Percentiles rank a stretch among this genome's conserved stretches.
Evolutionary conservation across 2,888 invertebrate species (phyloP).

Genomic region (Zootermopsis nevadensis): DNA sequence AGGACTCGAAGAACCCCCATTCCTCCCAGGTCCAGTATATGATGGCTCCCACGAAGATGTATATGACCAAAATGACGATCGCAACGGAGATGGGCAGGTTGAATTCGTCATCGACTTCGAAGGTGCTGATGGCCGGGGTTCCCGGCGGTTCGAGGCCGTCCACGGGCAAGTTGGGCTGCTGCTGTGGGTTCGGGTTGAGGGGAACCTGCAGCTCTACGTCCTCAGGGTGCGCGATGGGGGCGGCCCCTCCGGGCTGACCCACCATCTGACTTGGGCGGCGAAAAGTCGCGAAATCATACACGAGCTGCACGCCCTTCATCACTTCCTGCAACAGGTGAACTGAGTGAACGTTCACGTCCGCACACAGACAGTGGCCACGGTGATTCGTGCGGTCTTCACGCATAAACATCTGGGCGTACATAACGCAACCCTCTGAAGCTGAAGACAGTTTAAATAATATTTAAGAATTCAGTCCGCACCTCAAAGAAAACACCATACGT

Average conservation of each 20-base stretch:
- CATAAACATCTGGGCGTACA: no score
- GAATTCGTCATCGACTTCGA: constrained; percentile 91
- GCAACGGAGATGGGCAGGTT: constrained; percentile 94
- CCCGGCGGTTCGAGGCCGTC: constrained; percentile 61
- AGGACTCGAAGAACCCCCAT: constrained; percentile 94
- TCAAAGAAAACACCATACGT: no score
- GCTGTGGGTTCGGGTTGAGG: constrained; percentile 62
- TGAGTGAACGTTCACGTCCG: no score
- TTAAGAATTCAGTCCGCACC: no score
- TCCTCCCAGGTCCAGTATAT: constrained; percentile 81
- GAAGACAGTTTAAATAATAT: no score
- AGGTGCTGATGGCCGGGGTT: constrained; percentile 82
- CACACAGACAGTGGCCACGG: no score
- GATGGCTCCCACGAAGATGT: constrained; percentile 88
- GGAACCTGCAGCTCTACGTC: constrained; percentile 42
- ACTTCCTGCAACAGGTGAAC: constrained; percentile 70
- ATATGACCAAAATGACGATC: constrained; percentile 81
- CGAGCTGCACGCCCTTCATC: constrained; percentile 84
- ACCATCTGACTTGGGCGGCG: constrained; percentile 76
- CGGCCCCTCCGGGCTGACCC: constrained; percentile 57
- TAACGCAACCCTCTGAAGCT: no score
- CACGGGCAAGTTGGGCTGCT: constrained; percentile 57
- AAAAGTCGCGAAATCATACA: constrained; percentile 82
- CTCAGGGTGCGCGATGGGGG: constrained; percentile 23
- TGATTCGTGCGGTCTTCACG: no score